phyloP scores from a whole-genome alignment of 92 coral and sea anemone genomes.

The Phenganax stokvisi region DNA sequence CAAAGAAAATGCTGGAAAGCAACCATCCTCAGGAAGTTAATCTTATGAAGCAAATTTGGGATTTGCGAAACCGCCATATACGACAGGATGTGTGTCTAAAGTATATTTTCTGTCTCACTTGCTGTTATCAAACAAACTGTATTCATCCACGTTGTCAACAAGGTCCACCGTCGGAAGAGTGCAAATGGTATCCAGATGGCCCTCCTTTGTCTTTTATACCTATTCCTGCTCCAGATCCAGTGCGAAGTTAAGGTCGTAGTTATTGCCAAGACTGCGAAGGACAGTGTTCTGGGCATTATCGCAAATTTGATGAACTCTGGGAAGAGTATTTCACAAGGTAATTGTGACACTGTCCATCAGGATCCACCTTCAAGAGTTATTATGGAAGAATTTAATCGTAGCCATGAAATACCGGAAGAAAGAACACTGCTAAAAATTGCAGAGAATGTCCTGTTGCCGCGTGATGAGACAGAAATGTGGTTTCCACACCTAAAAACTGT shows the following conservation, averaged over 20 bases:
- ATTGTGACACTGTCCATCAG: background rate
- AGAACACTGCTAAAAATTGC: conserved; percentile 26
- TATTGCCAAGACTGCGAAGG: conserved; percentile 39
- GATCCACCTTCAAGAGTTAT: conserved; percentile 27
- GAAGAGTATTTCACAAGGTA: conserved; percentile 19
- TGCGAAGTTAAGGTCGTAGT: conserved; percentile 41
- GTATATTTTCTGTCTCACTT: conserved; percentile 48
- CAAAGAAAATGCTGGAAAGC: conserved; percentile 32
- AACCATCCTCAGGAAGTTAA: conserved; percentile 44
- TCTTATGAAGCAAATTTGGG: conserved; percentile 40
- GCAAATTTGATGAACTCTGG: conserved; percentile 29
- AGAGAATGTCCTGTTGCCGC: conserved; percentile 25
- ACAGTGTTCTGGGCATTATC: conserved; percentile 44
- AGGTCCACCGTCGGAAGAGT: conserved; percentile 9
- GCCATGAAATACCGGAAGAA: conserved; percentile 35
- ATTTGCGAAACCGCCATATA: conserved; percentile 40
- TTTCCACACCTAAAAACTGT: conserved; percentile 30
- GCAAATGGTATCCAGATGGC: conserved; percentile 29
- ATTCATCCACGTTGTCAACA: conserved; percentile 47
- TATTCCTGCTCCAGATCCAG: conserved; percentile 35
- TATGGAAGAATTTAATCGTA: conserved; percentile 33
- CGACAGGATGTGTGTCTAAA: conserved; percentile 45
- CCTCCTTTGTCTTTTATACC: conserved; percentile 37
- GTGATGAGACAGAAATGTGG: conserved; percentile 36
- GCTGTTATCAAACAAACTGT: conserved; percentile 50